Evolutionary conservation across 2,113 vertebrate genomes (phyloP), one percentile per base, ranked within the genome.

Genomic region (Mesocricetus auratus): DNA sequence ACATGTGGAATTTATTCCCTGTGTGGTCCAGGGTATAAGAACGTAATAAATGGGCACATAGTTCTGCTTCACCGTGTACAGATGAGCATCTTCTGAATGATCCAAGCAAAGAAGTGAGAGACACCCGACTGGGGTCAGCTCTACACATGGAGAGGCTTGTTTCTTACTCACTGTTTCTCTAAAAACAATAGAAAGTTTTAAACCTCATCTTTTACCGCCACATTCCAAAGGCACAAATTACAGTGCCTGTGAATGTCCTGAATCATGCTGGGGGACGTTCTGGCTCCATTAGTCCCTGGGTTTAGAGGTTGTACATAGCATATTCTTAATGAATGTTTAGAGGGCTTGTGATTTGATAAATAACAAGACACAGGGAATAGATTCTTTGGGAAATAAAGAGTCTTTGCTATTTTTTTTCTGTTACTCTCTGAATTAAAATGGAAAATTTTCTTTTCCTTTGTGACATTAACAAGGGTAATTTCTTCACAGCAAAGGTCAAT

Each of bases 401-500:
- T 53, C 1, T 94, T 95, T 87, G 19, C 36, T 71, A 19, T 85
- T 2, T 87, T 77, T 3, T 90, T 94, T 82, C 66, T 83, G 56
- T 87, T 97, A 45, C 24, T 53, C 29, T 92, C 33, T 77, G 47
- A 93, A 87, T 96, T 96, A 91, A 97, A 97, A 95, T 96, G 58
- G 86, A 94, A 93, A 93, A 94, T 93, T 22, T 64, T 86, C 73
- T 92, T 90, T 95, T 89, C 91, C 75, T 95, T 78, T 93, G 53
- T 94, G 77, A 89, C 29, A 68, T 78, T 97, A 87, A 97, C 15
- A 17, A 96, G 68, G 82, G 86, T 95, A 78, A 87, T 98, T 97
- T 97, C 96, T 97, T 99, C 99, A 94, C 97, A 99, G 99, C 98
- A 87, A 99, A 99, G 98, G 99, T 99, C 98, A 99, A 99, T 36